Base-by-base conservation (phyloP, 1,140 invertebrate genomes). In the Eumaeus atala region DNA sequence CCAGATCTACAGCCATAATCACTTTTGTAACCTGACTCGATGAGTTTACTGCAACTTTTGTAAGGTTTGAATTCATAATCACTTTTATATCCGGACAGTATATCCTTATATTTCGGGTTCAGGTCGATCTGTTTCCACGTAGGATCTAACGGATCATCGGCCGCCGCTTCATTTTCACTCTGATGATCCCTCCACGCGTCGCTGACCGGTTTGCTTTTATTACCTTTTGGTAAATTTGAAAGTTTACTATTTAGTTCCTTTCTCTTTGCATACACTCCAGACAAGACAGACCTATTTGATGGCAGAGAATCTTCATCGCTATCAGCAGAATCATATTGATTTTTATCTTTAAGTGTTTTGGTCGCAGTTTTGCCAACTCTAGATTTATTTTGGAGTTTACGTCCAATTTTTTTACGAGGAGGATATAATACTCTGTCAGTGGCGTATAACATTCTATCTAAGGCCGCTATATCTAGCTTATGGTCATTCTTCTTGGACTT, bases 351-450 rank as follows among this genome's bases (percentile, higher is more conserved):
- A 37, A 88, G 79, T 28, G 87, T 89, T 71, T 88, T 86, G n/a
- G 87, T 82, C 37, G 86, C 70, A 11, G 79, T 78, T 78, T 89
- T 90, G 54, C 74, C 76, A 47, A 61, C 58, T 65, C 74, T 84
- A 18, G 77, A 66, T 71, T 88, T 87, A 42, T 47, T 83, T 64
- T 87, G 71, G 4, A 90, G 88, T 56, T 90, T 90, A 11, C 92
- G 80, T 1, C 91, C 90, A 34, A 90, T 90, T 84, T 93, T 94
- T 58, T 93, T 88, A 60, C 93, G 91, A 0, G 92, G 92, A 1
- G 93, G 93, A 86, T 94, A 94, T 6, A 94, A 70, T 0, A 93
- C 92, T 51, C 92, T 83, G 63, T 94, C 93, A 0, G 92, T 93
- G 0, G 91, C 92, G 73, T 92, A 92, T 58, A 92, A 75, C 59